These are phyloP conservation scores for Thymelicus lineola DNA, from an alignment of 2,888 invertebrate genomes.

Conservation along the genomic window DNA sequence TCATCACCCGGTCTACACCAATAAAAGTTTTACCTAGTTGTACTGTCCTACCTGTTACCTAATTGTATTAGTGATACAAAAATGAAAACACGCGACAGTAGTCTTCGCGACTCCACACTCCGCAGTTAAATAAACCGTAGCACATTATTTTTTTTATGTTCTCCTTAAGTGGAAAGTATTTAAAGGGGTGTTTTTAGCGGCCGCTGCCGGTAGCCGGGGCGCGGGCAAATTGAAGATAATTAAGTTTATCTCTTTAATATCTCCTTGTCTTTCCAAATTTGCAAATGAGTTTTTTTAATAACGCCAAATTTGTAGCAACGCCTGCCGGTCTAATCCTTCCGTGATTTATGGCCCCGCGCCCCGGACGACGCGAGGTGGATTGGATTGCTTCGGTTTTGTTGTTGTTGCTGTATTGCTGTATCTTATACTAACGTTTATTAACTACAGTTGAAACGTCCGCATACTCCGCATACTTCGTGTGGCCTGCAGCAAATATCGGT, in stretches of 20 bases:
- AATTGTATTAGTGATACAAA: too few species aligned
- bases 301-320: conserved; percentile 74
- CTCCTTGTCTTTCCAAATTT: conserved; percentile 82
- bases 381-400: conserved; percentile 10
- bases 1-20: too few species aligned
- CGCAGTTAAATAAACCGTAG: conserved; percentile 36
- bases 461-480: too few species aligned
- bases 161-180: conserved; percentile 55
- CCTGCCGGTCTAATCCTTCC: conserved; percentile 68
- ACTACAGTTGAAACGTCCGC: background rate
- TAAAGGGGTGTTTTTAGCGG: conserved; percentile 65
- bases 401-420: background rate
- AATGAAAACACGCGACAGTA: too few species aligned
- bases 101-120: background rate
- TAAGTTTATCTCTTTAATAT: conserved; percentile 81
- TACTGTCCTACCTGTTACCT: too few species aligned
- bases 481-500: too few species aligned
- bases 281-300: conserved; percentile 85
- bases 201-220: conserved; percentile 61
- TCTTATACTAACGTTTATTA: conserved; percentile 2
- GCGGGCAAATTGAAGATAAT: conserved; percentile 71
- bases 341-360: conserved; percentile 67
- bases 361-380: conserved; percentile 14
- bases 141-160: conserved; percentile 72
- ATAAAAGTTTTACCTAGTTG: too few species aligned